These are phyloP conservation scores for Phodopus roborovskii DNA, from an alignment of 2,113 vertebrate species.

Conservation along the genomic window DNA sequence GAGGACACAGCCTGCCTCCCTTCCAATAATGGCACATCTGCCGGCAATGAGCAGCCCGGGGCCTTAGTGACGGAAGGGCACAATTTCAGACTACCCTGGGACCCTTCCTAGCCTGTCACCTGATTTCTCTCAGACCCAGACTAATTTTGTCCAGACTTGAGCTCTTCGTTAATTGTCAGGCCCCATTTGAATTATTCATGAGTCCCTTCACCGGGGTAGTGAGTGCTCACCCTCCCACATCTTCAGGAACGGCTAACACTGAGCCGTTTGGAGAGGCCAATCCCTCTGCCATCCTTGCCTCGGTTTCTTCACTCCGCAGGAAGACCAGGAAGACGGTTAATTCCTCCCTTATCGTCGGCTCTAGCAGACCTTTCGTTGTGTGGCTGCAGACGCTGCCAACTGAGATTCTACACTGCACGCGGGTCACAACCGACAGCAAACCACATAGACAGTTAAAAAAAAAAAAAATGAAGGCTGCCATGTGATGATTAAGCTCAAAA, in stretches of 20 bases:
- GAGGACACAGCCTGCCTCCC: background rate
- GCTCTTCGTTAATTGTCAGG: background rate
- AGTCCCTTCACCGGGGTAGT: background rate
- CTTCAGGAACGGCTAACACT: background rate
- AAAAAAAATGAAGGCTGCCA: slow-evolving; percentile 49
- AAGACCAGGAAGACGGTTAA: background rate
- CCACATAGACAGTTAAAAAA: background rate
- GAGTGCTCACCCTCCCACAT: background rate
- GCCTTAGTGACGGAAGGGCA: background rate
- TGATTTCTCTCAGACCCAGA: slow-evolving; percentile 47
- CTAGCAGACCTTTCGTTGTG: background rate
- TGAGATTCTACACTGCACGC: background rate
- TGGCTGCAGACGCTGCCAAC: background rate
- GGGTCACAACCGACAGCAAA: slow-evolving; percentile 20
- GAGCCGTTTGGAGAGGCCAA: background rate
- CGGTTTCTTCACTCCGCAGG: background rate
- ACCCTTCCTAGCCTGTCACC: background rate
- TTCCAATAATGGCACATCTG: background rate
- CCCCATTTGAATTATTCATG: background rate
- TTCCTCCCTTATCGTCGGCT: background rate
- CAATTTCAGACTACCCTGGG: slow-evolving; percentile 30
- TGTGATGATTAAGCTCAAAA: slow-evolving; percentile 63
- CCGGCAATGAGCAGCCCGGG: background rate
- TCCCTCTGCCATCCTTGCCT: background rate
- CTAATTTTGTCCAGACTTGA: slow-evolving; percentile 49